These are phyloP conservation scores for Oryzias sinensis DNA, from an alignment of 2,797 vertebrate species.

Conservation along the genomic window DNA sequence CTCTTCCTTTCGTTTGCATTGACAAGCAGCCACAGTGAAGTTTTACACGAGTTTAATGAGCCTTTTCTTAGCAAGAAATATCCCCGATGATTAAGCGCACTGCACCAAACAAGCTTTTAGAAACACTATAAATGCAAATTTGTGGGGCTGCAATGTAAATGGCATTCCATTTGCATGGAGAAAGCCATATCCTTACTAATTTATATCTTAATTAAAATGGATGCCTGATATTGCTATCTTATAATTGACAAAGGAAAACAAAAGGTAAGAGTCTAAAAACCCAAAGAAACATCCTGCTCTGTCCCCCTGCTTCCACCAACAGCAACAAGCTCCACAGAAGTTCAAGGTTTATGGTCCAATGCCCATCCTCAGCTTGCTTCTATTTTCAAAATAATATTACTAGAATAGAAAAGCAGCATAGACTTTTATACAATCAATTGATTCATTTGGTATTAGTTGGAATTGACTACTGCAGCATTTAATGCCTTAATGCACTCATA, in stretches of 20 bases:
- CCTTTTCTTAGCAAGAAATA: slow-evolving; percentile 40
- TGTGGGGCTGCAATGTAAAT: slow-evolving; percentile 57
- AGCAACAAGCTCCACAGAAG: not conserved
- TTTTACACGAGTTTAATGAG: slow-evolving; percentile 53
- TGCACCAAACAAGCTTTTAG: slow-evolving; percentile 50
- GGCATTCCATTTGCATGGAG: slow-evolving; percentile 51
- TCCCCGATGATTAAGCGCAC: slow-evolving; percentile 58
- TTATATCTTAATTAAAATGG: slow-evolving; percentile 56
- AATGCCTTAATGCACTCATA: too few species aligned
- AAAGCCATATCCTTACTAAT: slow-evolving; percentile 33
- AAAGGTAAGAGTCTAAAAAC: slow-evolving; percentile 21
- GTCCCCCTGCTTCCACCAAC: not conserved
- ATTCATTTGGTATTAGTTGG: too few species aligned
- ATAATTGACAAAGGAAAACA: slow-evolving; percentile 35
- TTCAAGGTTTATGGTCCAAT: too few species aligned
- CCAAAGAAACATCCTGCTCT: not conserved
- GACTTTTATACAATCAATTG: too few species aligned
- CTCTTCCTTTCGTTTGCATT: slow-evolving; percentile 25
- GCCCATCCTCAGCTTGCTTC: too few species aligned
- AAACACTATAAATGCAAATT: slow-evolving; percentile 79
- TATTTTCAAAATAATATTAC: too few species aligned
- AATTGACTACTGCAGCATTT: too few species aligned
- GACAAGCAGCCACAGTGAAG: slow-evolving; percentile 32
- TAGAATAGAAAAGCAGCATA: too few species aligned
- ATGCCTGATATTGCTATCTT: slow-evolving; percentile 29